Evolutionary conservation across 2,113 vertebrate species (phyloP).

Genomic region (human (Homo sapiens)): GRCh38 chr5:76147501-76148000

Average conservation of each 20-base stretch:
- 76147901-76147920: neutral
- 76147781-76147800: neutral
- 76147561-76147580: neutral
- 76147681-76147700: neutral
- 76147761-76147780: neutral
- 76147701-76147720: neutral
- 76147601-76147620: neutral
- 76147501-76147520: neutral
- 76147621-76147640: neutral
- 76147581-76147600: neutral
- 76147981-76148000: neutral
- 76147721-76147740: neutral
- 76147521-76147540: neutral
- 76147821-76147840: neutral
- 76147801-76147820: neutral
- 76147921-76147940: neutral
- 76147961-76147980: neutral
- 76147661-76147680: neutral
- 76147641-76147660: neutral
- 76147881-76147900: neutral
- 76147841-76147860: neutral
- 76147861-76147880: neutral
- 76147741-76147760: neutral
- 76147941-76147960: neutral
- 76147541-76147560: neutral